A percentile compares a stretch with the other conserved stretches of the same genome.
Evolutionary conservation across 2,113 vertebrate species (phyloP).

Genomic region (Protobothrops flavoviridis): DNA sequence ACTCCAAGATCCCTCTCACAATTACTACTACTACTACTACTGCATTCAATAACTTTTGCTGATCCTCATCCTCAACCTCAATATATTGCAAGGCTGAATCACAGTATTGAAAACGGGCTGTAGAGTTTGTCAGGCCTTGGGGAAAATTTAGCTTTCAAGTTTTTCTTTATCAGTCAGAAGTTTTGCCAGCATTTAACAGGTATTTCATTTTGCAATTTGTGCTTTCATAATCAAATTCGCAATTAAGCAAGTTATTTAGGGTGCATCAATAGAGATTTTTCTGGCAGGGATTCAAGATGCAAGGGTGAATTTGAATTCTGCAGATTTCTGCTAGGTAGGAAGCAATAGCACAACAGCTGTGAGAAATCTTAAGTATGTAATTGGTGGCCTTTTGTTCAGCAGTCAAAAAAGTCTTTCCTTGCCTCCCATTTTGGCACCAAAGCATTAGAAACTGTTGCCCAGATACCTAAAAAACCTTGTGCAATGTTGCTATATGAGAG

Average conservation of each 20-base stretch:
- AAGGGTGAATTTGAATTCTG: constrained; percentile 13
- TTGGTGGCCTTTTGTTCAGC: constrained; percentile 58
- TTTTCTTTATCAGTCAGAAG: neutral
- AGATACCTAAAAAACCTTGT: constrained; percentile 63
- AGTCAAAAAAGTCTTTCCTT: constrained; percentile 60
- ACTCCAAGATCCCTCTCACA: too few relatives aligned
- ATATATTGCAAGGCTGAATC: neutral
- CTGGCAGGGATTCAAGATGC: neutral
- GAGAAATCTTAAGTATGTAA: constrained; percentile 45
- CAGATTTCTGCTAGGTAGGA: constrained; percentile 24
- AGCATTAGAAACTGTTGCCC: constrained; percentile 67
- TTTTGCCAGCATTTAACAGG: neutral
- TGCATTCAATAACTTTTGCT: neutral
- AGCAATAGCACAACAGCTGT: constrained; percentile 13
- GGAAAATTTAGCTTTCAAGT: neutral
- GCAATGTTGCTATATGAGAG: constrained; percentile 42
- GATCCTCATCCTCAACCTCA: neutral
- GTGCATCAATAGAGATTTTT: too few relatives aligned
- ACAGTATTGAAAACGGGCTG: neutral
- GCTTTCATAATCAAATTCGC: neutral
- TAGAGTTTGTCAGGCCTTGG: neutral
- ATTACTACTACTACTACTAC: too few relatives aligned
- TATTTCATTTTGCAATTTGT: neutral
- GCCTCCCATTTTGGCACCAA: constrained; percentile 54
- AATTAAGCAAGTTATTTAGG: neutral